Base-by-base conservation (phyloP, 2,888 invertebrate species). In the Agapostemon virescens region DNA sequence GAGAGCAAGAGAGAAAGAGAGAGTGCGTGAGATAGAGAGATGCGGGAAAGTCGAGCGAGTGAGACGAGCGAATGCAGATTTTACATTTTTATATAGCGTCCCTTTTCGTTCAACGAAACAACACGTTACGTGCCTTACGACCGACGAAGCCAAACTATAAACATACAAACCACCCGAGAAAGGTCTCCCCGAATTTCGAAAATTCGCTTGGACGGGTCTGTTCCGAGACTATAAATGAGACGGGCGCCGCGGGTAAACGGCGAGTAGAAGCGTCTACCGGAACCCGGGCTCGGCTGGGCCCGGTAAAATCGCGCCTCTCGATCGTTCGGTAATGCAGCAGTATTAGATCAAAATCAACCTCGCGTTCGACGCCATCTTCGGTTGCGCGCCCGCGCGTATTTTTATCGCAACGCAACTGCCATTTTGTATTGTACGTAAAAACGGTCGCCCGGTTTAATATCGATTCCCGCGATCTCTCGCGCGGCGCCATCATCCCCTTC, bases 301-400 rank as follows among this genome's bases (percentile, higher is more conserved):
- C n/a, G 17, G 11, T n/a, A 7, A 23, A 11, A 67, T 20, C 58
- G 70, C 38, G n/a, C n/a, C n/a, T n/a, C n/a, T 58, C 69, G 20
- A 33, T 40, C 45, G 36, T 15, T 52, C 42, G 26, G 9, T n/a
- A 23, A 36, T 40, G 90, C 89, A 91, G 88, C 92, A 92, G 92
- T 92, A 92, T 92, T 92, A 92, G 88, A 89, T 85, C 84, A 88
- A 88, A 90, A 86, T 61, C 26, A 90, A 89, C 87, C 87, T 87
- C 88, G 87, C 77, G 88, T 90, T 90, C 88, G 84, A 88, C 89
- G 84, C 86, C 87, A 26, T 55, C 85, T 85, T 33, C 87, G 78
- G 70, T 83, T 86, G 74, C 75, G 80, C 77, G 79, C 83, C 49
- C 74, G 75, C 64, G 74, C 61, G 49, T n/a, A n/a, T 69, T 82